Percentiles rank a stretch among this genome's conserved stretches.
Conservation (phyloP, 2,888 invertebrate species). For the Belgica antarctica region DNA sequence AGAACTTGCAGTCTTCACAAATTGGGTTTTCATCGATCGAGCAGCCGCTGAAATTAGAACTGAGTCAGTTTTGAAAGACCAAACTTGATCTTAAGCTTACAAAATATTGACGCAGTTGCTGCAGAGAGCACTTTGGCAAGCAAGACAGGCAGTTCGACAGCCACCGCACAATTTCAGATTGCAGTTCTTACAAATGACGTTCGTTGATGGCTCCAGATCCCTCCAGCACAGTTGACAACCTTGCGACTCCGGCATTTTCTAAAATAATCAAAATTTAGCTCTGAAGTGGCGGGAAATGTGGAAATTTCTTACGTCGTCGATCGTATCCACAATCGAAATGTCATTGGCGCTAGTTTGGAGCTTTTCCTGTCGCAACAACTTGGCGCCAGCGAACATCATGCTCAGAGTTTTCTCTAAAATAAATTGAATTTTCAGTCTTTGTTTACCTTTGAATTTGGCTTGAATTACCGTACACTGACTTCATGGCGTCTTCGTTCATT, state of each 20-base stretch:
- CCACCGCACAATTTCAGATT: slow-evolving; percentile 8
- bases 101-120: slow-evolving; percentile 26
- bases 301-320: slow-evolving; percentile 20
- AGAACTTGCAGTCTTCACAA: slow-evolving; percentile 33
- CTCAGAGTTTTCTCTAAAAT: slow-evolving; percentile 34
- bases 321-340: background rate
- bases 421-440: background rate
- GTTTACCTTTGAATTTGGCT: background rate
- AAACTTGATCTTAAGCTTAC: background rate
- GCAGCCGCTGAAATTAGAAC: slow-evolving; percentile 27
- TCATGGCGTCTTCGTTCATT: background rate
- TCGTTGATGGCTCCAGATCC: background rate
- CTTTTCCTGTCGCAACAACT: background rate
- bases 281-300: background rate
- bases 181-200: background rate
- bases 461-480: slow-evolving; percentile 19
- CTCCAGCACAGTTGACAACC: slow-evolving; percentile 4
- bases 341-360: background rate
- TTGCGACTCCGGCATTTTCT: background rate
- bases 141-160: background rate
- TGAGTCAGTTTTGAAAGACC: background rate
- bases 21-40: slow-evolving; percentile 4
- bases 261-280: background rate
- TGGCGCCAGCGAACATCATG: slow-evolving; percentile 25
- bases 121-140: background rate